phyloP scores from a whole-genome alignment of 2,888 invertebrate species.

The Lycocerus yunnanus region DNA sequence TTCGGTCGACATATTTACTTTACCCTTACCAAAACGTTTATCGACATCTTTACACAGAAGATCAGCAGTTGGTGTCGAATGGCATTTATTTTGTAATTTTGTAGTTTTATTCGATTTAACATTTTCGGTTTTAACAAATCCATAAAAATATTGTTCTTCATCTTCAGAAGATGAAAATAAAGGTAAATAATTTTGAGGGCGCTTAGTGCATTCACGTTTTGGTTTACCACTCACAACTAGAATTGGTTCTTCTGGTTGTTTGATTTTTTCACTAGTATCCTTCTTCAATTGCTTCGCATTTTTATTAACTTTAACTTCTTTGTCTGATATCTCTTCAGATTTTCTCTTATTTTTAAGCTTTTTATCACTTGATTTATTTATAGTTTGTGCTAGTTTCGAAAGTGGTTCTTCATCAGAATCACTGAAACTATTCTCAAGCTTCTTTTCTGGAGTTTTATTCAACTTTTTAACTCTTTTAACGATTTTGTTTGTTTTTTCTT shows the following conservation, averaged over 20 bases:
- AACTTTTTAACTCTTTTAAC: slow-evolving; percentile 35
- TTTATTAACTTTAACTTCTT: neutral
- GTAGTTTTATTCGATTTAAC: slow-evolving; percentile 41
- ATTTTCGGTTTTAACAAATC: slow-evolving; percentile 47
- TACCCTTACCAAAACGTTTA: slow-evolving; percentile 59
- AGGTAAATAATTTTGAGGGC: slow-evolving; percentile 51
- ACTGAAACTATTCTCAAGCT: slow-evolving; percentile 59
- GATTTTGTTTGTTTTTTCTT: slow-evolving; percentile 36
- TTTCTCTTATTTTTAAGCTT: slow-evolving; percentile 7
- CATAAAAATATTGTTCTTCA: slow-evolving; percentile 55
- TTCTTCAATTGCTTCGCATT: neutral
- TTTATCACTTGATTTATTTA: slow-evolving; percentile 4
- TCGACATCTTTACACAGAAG: slow-evolving; percentile 48
- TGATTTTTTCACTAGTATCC: slow-evolving; percentile 22
- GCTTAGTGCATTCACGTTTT: slow-evolving; percentile 52
- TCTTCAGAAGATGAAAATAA: slow-evolving; percentile 57
- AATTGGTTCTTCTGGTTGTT: neutral
- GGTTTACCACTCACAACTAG: slow-evolving; percentile 41
- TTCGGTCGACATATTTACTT: slow-evolving; percentile 72
- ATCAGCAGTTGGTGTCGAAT: slow-evolving; percentile 32
- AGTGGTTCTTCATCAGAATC: slow-evolving; percentile 71
- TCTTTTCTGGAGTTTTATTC: slow-evolving; percentile 14
- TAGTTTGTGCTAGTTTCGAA: slow-evolving; percentile 58
- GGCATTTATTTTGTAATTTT: slow-evolving; percentile 53
- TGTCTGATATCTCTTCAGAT: neutral